Conservation (phyloP, 2,888 invertebrate genomes). For the Proisotoma minuta region DNA sequence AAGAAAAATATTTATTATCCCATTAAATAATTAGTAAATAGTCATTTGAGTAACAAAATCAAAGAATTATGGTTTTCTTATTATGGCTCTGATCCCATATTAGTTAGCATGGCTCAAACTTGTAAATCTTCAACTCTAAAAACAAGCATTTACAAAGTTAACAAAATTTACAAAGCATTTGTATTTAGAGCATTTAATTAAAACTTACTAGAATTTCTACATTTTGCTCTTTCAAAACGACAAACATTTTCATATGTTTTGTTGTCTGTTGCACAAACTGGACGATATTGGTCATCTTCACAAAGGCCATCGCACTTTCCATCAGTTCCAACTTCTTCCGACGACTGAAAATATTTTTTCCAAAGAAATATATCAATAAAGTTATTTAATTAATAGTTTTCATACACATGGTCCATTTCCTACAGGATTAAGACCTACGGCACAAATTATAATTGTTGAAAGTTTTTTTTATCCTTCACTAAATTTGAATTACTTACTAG, state of each 20-base stretch:
- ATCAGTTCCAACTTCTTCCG: background rate
- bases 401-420: slow-evolving; percentile 17
- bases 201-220: slow-evolving; percentile 10
- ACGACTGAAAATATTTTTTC: background rate
- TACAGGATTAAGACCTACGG: background rate
- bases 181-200: background rate
- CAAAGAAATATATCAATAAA: background rate
- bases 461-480: background rate
- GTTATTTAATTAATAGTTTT: background rate
- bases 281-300: slow-evolving; percentile 3
- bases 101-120: slow-evolving; percentile 18
- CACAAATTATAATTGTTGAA: background rate
- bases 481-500: slow-evolving; percentile 6
- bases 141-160: background rate
- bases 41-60: no score
- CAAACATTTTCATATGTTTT: slow-evolving; percentile 12
- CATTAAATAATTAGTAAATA: no score
- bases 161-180: background rate
- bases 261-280: slow-evolving; percentile 11
- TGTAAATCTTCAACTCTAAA: slow-evolving; percentile 14
- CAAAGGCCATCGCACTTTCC: slow-evolving; percentile 12
- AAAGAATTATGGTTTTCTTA: no score
- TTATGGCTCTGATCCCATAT: no score
- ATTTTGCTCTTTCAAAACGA: slow-evolving; percentile 13
- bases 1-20: no score